phyloP scores from a whole-genome alignment of 1,140 invertebrate species.

The Acromyrmex charruanus region DNA sequence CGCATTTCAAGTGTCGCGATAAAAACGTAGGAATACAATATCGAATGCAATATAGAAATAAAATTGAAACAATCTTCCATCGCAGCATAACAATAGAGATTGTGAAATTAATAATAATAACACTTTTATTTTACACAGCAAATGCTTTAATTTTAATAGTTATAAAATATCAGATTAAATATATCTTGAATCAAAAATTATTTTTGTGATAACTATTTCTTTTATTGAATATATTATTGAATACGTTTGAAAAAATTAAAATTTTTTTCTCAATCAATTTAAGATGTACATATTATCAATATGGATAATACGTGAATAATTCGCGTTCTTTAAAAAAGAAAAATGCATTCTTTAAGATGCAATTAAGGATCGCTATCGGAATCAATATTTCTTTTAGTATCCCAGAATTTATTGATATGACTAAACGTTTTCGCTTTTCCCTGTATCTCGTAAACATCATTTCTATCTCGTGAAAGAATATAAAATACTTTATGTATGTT shows the following conservation, averaged over 20 bases:
- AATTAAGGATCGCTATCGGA: neutral
- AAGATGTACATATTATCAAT: neutral
- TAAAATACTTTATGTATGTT: neutral
- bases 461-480: conserved; percentile 13
- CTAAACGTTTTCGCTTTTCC: neutral
- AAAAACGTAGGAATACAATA: neutral
- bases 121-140: neutral
- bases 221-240: no score
- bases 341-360: neutral
- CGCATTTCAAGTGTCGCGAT: neutral
- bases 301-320: neutral
- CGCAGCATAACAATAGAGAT: neutral
- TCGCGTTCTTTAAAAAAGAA: neutral
- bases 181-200: neutral
- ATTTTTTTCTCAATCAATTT: neutral
- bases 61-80: neutral
- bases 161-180: neutral
- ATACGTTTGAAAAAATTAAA: neutral
- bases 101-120: neutral
- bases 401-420: neutral
- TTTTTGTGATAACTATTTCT: neutral
- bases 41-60: neutral
- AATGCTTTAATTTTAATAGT: neutral
- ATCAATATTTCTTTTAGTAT: neutral
- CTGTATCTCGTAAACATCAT: neutral